phyloP scores from a whole-genome alignment of 2,797 vertebrate genomes.

The Pristis pectinata region DNA sequence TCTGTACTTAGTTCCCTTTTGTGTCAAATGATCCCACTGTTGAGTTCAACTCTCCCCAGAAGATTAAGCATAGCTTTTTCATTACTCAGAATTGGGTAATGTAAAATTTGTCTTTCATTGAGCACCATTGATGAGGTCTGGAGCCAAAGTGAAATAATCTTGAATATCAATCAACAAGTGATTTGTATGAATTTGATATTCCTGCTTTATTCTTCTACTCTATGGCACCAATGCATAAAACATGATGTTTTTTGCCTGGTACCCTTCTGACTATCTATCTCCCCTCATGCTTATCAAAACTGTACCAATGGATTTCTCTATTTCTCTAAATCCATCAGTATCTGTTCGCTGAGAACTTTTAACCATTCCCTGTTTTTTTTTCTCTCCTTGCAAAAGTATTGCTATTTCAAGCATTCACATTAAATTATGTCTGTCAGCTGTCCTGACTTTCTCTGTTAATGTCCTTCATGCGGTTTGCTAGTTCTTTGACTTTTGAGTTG shows the following conservation, averaged over 20 bases:
- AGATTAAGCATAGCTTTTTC: neutral
- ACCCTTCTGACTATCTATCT: neutral
- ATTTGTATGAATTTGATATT: neutral
- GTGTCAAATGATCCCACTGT: neutral
- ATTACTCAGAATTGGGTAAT: neutral
- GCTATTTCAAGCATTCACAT: neutral
- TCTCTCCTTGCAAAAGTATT: neutral
- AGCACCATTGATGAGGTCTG: too few relatives aligned
- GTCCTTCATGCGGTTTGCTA: neutral
- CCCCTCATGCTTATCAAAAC: neutral
- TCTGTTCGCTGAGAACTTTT: neutral
- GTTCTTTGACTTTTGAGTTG: neutral
- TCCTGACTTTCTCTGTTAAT: neutral
- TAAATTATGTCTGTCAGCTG: neutral
- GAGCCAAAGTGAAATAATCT: neutral
- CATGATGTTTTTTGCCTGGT: neutral
- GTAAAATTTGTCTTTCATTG: too few relatives aligned
- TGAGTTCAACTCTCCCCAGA: neutral
- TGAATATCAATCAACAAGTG: neutral
- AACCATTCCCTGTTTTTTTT: neutral
- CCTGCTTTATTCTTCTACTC: neutral
- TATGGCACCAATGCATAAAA: neutral
- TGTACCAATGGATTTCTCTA: neutral
- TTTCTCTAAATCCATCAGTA: neutral
- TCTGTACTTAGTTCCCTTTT: neutral